A percentile compares a stretch with the other conserved stretches of the same genome.
Conservation (phyloP, 1,140 invertebrate species). For the Eupristina koningsbergeri region DNA sequence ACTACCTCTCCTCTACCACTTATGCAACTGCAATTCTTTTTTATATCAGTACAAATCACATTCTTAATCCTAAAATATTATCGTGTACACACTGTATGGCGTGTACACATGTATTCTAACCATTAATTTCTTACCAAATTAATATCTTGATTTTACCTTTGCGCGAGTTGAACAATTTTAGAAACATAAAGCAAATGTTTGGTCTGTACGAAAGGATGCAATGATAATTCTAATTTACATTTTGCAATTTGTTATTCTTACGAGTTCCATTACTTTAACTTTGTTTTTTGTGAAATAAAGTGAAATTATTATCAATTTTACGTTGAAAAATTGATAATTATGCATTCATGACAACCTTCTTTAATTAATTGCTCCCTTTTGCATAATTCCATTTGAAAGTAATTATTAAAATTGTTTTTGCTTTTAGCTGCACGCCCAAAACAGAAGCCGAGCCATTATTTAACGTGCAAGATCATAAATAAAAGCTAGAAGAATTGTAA, state of each 20-base stretch:
- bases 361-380: too few relatives aligned
- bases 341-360: too few relatives aligned
- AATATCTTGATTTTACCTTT: not conserved
- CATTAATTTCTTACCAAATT: not conserved
- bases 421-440: not conserved
- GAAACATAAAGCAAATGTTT: not conserved
- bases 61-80: not conserved
- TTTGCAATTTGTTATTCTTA: too few relatives aligned
- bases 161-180: not conserved
- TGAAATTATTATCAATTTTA: too few relatives aligned
- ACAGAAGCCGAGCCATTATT: not conserved
- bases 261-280: too few relatives aligned
- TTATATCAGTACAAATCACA: conserved; percentile 1
- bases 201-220: too few relatives aligned
- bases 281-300: too few relatives aligned
- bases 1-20: conserved; percentile 55
- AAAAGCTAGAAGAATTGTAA: not conserved
- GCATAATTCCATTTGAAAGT: too few relatives aligned
- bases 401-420: not conserved
- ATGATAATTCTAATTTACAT: too few relatives aligned
- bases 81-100: not conserved
- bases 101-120: not conserved
- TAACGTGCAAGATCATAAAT: not conserved
- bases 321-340: too few relatives aligned
- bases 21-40: not conserved